Evolutionary conservation across 2,888 invertebrate species (phyloP).

Genomic region (Drosophila fungiperda): DNA sequence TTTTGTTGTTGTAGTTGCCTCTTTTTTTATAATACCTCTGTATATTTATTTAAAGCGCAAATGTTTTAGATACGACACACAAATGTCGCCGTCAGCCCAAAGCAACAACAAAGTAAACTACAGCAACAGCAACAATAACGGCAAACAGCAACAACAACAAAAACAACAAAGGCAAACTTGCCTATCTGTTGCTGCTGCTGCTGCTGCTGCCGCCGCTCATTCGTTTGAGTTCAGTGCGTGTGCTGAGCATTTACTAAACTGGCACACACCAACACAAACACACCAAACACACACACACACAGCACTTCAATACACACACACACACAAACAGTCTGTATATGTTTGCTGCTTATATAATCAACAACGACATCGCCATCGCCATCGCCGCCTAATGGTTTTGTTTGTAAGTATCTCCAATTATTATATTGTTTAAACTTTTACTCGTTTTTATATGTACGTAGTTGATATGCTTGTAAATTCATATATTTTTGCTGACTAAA

Average conservation of each 20-base stretch:
- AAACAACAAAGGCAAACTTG: constrained; percentile 69
- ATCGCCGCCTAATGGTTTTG: constrained; percentile 71
- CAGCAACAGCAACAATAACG: constrained; percentile 43
- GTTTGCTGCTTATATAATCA: constrained; percentile 70
- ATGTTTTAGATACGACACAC: constrained; percentile 78
- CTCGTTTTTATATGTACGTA: constrained; percentile 40
- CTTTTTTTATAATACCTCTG: constrained; percentile 74
- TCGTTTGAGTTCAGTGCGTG: constrained; percentile 64
- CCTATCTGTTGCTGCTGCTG: constrained; percentile 60
- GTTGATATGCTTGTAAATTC: background rate
- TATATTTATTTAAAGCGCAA: constrained; percentile 81
- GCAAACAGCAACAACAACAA: constrained; percentile 38
- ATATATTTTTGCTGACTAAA: constrained; percentile 8
- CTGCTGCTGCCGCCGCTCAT: constrained; percentile 28
- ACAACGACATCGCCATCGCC: constrained; percentile 46
- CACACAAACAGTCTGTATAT: constrained; percentile 26
- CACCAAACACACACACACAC: constrained; percentile 17
- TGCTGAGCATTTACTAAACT: constrained; percentile 76
- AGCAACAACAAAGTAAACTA: constrained; percentile 60
- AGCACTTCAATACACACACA: constrained; percentile 21
- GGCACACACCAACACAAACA: constrained; percentile 66
- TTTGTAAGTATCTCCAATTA: constrained; percentile 73
- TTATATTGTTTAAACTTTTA: constrained; percentile 63
- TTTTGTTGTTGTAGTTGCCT: constrained; percentile 45
- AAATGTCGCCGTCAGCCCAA: constrained; percentile 57